Conservation (phyloP, 2,113 vertebrate species). For the Oophaga pumilio region DNA sequence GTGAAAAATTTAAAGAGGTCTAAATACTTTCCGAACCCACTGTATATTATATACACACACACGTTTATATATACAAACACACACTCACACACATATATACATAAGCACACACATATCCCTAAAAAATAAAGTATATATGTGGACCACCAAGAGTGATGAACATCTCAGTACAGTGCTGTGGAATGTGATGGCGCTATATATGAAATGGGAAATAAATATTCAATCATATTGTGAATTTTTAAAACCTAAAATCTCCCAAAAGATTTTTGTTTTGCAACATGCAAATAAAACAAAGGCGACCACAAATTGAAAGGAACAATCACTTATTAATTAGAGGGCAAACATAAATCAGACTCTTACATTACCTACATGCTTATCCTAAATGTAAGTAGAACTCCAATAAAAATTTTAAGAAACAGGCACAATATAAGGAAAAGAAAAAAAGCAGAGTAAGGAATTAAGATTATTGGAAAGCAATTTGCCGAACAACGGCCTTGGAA, state of each 20-base stretch:
- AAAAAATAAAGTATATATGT: too few species aligned
- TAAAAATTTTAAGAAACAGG: slow-evolving; percentile 41
- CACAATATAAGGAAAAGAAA: neutral
- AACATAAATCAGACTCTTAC: slow-evolving; percentile 55
- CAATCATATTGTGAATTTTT: neutral
- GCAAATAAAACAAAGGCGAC: too few species aligned
- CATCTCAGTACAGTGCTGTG: neutral
- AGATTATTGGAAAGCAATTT: slow-evolving; percentile 37
- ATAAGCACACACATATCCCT: too few species aligned
- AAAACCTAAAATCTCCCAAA: neutral
- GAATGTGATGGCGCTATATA: neutral
- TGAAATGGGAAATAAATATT: neutral
- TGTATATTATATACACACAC: too few species aligned
- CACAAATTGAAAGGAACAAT: too few species aligned
- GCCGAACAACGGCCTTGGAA: neutral
- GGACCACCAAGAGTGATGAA: neutral
- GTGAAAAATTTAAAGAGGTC: too few species aligned
- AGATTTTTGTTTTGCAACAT: neutral
- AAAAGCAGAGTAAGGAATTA: neutral
- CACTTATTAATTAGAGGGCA: neutral
- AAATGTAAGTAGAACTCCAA: slow-evolving; percentile 46
- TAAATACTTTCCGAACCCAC: too few species aligned
- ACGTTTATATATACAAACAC: too few species aligned
- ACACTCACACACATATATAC: too few species aligned
- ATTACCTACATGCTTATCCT: slow-evolving; percentile 57